phyloP scores from a whole-genome alignment of 2,888 invertebrate genomes.

The Dolomedes plantarius region DNA sequence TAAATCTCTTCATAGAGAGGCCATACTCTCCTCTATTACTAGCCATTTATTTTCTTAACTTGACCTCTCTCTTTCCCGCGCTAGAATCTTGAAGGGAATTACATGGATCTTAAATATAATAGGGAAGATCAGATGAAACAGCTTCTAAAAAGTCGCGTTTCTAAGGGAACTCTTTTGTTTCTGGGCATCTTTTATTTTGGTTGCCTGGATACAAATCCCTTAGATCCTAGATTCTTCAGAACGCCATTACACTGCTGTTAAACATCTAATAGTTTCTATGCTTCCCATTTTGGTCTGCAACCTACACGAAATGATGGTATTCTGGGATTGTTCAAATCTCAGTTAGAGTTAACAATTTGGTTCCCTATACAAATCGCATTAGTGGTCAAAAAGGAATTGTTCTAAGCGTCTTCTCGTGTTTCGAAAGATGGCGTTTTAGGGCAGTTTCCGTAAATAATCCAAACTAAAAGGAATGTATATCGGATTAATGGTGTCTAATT shows the following conservation, averaged over 20 bases:
- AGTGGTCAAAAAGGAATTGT: no score
- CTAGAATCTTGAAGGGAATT: slow-evolving; percentile 32
- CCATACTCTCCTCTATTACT: slow-evolving; percentile 25
- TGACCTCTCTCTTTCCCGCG: slow-evolving; percentile 2
- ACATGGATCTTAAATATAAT: slow-evolving; percentile 31
- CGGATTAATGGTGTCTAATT: no score
- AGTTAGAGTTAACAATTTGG: background rate
- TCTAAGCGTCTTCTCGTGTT: no score
- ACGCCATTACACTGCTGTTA: slow-evolving; percentile 1
- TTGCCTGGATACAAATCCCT: slow-evolving; percentile 53
- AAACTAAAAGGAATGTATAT: no score
- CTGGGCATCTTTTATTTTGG: slow-evolving; percentile 26
- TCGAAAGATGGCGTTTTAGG: no score
- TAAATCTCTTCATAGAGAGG: slow-evolving; percentile 9
- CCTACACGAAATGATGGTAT: background rate
- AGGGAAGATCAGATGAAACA: slow-evolving; percentile 22
- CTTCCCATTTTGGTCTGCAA: background rate
- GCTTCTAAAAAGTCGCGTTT: slow-evolving; percentile 11
- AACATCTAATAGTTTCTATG: background rate
- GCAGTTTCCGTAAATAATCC: no score
- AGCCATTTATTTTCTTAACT: slow-evolving; percentile 36
- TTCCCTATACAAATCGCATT: background rate
- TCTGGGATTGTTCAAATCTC: slow-evolving; percentile 8
- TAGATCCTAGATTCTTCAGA: slow-evolving; percentile 21
- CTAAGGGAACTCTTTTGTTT: slow-evolving; percentile 25